Conservation (phyloP, 2,797 vertebrate genomes). For the Sebastes kiyomatsui region DNA sequence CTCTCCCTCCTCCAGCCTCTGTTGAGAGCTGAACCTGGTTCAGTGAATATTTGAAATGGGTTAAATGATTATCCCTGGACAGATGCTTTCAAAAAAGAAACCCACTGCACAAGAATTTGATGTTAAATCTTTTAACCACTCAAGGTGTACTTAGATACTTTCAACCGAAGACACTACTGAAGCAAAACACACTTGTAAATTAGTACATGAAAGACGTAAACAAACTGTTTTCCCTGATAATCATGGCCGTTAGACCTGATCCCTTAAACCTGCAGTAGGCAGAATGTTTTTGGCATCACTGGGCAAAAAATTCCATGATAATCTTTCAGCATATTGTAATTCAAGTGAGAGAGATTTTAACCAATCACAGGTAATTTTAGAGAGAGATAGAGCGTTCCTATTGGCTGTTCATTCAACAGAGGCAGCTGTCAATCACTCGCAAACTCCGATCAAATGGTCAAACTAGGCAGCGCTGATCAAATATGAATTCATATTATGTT, state of each 20-base stretch:
- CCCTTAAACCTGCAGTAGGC: not conserved
- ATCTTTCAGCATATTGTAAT: too few species aligned
- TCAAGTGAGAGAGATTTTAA: too few species aligned
- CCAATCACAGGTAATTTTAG: too few species aligned
- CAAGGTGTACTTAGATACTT: conserved; percentile 2
- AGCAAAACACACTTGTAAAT: not conserved
- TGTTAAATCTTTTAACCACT: conserved; percentile 31
- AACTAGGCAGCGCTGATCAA: too few species aligned
- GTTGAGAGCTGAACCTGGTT: conserved; percentile 59
- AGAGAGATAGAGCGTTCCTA: too few species aligned
- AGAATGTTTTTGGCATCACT: too few species aligned
- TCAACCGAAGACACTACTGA: not conserved
- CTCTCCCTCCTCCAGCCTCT: conserved; percentile 37
- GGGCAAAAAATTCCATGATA: too few species aligned
- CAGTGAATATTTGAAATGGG: conserved; percentile 64
- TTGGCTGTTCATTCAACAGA: too few species aligned
- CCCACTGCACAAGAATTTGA: conserved; percentile 21
- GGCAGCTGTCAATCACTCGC: too few species aligned
- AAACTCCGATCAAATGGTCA: accelerated
- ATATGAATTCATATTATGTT: too few species aligned
- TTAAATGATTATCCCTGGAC: conserved; percentile 66
- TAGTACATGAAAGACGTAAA: not conserved
- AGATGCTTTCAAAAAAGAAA: conserved; percentile 26
- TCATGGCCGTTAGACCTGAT: not conserved
- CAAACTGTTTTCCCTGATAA: conserved; percentile 1